Evolutionary conservation across 1,140 invertebrate species (phyloP).

Genomic region (Holcopasites calliopsidis): DNA sequence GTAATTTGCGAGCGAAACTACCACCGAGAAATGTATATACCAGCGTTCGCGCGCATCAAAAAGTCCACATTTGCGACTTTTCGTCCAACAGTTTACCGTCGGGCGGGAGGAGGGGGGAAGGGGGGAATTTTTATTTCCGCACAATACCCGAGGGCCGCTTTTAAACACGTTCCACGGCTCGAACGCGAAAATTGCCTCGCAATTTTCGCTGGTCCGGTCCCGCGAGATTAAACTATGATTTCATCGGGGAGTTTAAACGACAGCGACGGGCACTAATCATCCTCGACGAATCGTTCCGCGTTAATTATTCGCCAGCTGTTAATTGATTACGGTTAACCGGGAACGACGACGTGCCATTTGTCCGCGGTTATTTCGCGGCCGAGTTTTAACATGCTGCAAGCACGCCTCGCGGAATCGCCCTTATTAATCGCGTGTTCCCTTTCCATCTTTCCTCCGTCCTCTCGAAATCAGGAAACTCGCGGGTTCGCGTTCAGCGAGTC

Average conservation of each 20-base stretch:
- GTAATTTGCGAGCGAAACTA: neutral
- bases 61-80: constrained; percentile 25
- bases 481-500: neutral
- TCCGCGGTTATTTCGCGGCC: neutral
- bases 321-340: neutral
- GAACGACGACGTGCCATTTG: neutral
- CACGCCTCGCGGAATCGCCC: constrained; percentile 2
- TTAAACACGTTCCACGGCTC: neutral
- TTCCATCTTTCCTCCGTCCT: neutral
- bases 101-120: too few species aligned
- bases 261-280: neutral
- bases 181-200: neutral
- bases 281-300: neutral
- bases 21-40: neutral
- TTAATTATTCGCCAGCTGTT: constrained; percentile 1
- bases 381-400: neutral
- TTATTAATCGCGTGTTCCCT: constrained; percentile 9
- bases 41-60: neutral
- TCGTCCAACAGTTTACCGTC: neutral
- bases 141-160: constrained; percentile 1
- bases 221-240: neutral
- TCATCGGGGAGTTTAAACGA: neutral
- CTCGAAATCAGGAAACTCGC: constrained; percentile 2
- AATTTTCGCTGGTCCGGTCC: neutral
- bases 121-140: constrained; percentile 23